phyloP scores from a whole-genome alignment of 2,113 vertebrate species.

The Centropus unirufus region DNA sequence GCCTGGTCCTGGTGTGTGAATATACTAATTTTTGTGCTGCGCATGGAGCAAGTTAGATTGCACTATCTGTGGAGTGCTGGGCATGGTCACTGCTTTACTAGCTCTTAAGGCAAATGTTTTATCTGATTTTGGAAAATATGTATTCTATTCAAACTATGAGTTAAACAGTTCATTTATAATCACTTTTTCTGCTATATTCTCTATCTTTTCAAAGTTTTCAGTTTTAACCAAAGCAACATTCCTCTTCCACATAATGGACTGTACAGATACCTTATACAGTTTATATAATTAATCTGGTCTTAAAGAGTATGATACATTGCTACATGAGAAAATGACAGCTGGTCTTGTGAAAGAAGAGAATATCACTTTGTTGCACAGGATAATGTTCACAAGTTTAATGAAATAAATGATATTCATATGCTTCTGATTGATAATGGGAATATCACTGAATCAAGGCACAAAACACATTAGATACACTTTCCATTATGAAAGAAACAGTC shows the following conservation, averaged over 20 bases:
- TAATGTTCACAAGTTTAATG: not conserved
- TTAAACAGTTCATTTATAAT: not conserved
- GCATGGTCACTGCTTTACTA: not conserved
- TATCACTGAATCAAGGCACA: not conserved
- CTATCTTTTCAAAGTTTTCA: not conserved
- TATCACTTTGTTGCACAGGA: not conserved
- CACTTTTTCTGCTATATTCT: not conserved
- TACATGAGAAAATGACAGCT: not conserved
- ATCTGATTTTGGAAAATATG: not conserved
- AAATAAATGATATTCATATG: not conserved
- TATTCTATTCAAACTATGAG: not conserved
- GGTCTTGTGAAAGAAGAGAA: not conserved
- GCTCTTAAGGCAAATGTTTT: not conserved
- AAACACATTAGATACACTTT: not conserved
- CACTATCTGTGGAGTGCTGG: not conserved
- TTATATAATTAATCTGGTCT: not conserved
- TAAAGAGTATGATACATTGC: not conserved
- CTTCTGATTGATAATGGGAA: not conserved
- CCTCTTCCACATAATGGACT: not conserved
- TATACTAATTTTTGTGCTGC: not conserved
- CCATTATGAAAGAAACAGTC: not conserved
- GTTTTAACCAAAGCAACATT: not conserved
- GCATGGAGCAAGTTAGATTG: not conserved
- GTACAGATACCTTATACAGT: too few relatives aligned
- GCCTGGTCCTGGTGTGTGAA: not conserved